These are phyloP conservation scores for Synergus japonicus DNA, from an alignment of 2,888 invertebrate species.

Conservation along the genomic window DNA sequence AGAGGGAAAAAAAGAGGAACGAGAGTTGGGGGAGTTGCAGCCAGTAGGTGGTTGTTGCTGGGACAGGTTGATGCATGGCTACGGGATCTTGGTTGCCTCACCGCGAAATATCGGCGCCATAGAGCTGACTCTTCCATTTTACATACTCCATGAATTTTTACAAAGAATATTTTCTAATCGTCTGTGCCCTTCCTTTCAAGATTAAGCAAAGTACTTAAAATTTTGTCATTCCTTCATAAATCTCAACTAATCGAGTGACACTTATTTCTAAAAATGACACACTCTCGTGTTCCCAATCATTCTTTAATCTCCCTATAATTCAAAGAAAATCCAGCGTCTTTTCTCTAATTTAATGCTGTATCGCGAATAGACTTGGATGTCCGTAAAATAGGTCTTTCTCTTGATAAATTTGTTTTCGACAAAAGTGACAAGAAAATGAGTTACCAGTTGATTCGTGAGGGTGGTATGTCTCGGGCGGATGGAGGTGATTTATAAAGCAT, in stretches of 20 bases:
- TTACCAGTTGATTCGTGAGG: conserved; percentile 29
- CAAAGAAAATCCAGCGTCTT: not conserved
- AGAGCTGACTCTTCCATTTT: conserved; percentile 63
- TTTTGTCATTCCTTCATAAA: not conserved
- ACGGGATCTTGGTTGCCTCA: conserved; percentile 68
- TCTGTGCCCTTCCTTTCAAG: not conserved
- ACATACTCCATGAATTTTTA: conserved; percentile 49
- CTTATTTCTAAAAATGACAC: not conserved
- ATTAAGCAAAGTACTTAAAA: no score
- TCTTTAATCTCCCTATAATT: not conserved
- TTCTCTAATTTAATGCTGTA: not conserved
- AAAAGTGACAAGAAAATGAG: conserved; percentile 25
- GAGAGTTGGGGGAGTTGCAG: conserved; percentile 16
- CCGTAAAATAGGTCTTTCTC: not conserved
- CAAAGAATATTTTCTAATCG: conserved; percentile 19
- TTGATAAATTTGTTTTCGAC: conserved; percentile 36
- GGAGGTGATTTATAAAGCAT: conserved; percentile 45
- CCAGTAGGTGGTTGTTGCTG: conserved; percentile 65
- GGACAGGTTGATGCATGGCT: conserved; percentile 72
- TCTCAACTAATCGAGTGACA: not conserved
- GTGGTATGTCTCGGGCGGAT: conserved; percentile 20
- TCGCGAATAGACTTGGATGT: not conserved
- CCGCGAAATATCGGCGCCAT: conserved; percentile 71
- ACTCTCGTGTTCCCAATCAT: not conserved
- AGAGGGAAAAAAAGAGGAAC: conserved; percentile 39